phyloP scores from a whole-genome alignment of 2,888 invertebrate species.

The Andrena dorsata region DNA sequence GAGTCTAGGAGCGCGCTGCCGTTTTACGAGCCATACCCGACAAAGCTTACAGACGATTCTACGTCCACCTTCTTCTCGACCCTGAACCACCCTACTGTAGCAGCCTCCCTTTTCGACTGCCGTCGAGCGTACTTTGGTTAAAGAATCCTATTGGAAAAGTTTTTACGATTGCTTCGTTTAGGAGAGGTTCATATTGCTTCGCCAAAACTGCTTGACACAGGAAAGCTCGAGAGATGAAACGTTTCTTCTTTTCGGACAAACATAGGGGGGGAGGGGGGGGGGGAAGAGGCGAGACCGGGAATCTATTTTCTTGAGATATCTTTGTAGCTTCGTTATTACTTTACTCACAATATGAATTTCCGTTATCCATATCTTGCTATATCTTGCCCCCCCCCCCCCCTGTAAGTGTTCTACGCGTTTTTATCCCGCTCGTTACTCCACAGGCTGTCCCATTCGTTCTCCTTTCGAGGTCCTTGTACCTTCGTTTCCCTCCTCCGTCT shows the following conservation, averaged over 20 bases:
- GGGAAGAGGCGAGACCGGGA: no score
- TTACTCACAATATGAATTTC: not conserved
- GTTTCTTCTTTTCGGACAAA: not conserved
- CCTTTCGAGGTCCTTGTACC: not conserved
- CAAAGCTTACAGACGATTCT: constrained; percentile 66
- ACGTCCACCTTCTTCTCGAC: constrained; percentile 60
- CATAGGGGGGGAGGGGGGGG: not conserved
- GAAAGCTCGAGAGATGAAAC: constrained; percentile 17
- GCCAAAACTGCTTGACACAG: constrained; percentile 38
- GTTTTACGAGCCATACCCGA: constrained; percentile 72
- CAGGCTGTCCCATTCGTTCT: not conserved
- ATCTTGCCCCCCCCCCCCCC: not conserved
- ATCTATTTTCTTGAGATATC: not conserved
- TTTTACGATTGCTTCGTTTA: constrained; percentile 75
- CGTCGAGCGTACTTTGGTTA: constrained; percentile 65
- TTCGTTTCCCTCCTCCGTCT: not conserved
- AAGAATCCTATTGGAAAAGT: constrained; percentile 74
- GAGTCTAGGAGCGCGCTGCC: constrained; percentile 40
- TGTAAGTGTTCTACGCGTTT: not conserved
- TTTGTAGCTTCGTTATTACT: not conserved
- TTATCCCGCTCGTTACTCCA: not conserved
- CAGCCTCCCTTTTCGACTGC: constrained; percentile 37
- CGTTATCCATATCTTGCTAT: not conserved
- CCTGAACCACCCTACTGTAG: constrained; percentile 45
- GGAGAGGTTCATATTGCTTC: constrained; percentile 54